Evolutionary conservation across 2,113 vertebrate genomes (phyloP), one percentile per base, ranked within the genome.

Genomic region (Siphamia tubifer): DNA sequence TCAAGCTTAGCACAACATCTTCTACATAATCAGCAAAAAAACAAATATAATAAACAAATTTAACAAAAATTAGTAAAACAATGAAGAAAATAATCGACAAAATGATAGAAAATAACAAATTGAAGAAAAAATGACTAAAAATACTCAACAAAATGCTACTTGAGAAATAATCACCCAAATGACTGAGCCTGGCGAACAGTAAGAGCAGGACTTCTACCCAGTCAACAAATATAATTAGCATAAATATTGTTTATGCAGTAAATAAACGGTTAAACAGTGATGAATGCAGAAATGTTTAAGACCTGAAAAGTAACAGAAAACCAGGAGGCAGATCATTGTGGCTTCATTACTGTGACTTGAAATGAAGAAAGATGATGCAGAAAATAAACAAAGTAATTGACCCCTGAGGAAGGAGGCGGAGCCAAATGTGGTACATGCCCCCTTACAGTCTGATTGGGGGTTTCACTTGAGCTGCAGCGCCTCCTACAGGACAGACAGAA

Each of bases 361-460:
- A 43, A 0, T 9, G 8, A 1, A 38, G n/a, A 17, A 57, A 23
- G 36, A 6, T 0, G 0, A 6, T 35, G 11, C 4, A 11, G 13
- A 34, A 10, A 34, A 12, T 12, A 8, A 34, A 34, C 5, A 9
- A 11, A 34, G 8, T 34, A 12, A 1, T 34, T 34, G 31, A 34
- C 7, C 6, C n/a, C 3, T 38, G 36, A 13, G 17, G 3, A 39
- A 34, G 1, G 10, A 9, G 4, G 4, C 4, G 13, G 28, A 3
- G 6, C 13, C 31, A 34, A n/a, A n/a, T n/a, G 31, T 11, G 4
- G 10, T 34, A 34, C 10, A 11, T 8, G 9, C 8, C 13, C 31
- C 31, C 7, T 11, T 34, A 11, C 10, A 12, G 13, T 34, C 31
- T 34, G 8, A 9, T 23, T 4, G 4, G n/a, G n/a, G n/a, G n/a